Percentiles rank a stretch among this genome's conserved stretches.
Evolutionary conservation across 2,888 invertebrate species (phyloP).

Genomic region (Strigamia maritima): DNA sequence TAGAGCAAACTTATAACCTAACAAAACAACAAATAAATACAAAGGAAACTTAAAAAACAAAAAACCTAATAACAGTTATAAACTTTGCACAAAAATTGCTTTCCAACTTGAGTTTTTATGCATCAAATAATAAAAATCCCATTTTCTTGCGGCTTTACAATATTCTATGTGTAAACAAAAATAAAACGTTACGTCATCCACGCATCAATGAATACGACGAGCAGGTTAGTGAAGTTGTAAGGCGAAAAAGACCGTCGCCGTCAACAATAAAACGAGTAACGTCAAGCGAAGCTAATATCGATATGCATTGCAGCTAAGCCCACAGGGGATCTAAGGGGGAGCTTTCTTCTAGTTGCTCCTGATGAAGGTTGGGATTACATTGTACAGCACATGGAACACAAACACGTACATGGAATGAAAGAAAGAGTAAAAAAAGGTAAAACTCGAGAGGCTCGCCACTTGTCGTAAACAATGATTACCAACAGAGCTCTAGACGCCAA

Average conservation of each 20-base stretch:
- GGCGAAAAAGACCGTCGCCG: neutral
- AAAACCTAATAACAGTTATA: neutral
- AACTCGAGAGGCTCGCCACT: conserved; percentile 24
- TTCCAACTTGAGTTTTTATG: too few species aligned
- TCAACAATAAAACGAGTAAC: conserved; percentile 23
- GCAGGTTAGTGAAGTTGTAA: neutral
- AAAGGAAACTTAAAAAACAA: neutral
- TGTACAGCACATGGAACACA: conserved; percentile 6
- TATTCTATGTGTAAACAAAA: neutral
- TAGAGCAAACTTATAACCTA: neutral
- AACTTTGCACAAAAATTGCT: too few species aligned
- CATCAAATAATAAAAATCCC: neutral
- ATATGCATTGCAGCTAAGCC: conserved; percentile 34
- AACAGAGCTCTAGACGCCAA: conserved; percentile 5
- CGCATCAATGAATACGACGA: conserved; percentile 1
- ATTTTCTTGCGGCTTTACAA: neutral
- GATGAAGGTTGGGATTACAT: conserved; percentile 27
- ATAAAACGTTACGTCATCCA: neutral
- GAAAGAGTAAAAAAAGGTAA: neutral
- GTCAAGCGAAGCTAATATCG: conserved; percentile 25
- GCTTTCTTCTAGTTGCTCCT: conserved; percentile 13
- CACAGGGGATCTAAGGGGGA: conserved; percentile 24
- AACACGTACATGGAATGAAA: neutral
- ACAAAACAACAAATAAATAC: neutral
- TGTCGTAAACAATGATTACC: conserved; percentile 31